Evolutionary conservation across 1,140 invertebrate genomes (phyloP), one percentile per base, ranked within the genome.

Genomic region (Drosophila sp.): DNA sequence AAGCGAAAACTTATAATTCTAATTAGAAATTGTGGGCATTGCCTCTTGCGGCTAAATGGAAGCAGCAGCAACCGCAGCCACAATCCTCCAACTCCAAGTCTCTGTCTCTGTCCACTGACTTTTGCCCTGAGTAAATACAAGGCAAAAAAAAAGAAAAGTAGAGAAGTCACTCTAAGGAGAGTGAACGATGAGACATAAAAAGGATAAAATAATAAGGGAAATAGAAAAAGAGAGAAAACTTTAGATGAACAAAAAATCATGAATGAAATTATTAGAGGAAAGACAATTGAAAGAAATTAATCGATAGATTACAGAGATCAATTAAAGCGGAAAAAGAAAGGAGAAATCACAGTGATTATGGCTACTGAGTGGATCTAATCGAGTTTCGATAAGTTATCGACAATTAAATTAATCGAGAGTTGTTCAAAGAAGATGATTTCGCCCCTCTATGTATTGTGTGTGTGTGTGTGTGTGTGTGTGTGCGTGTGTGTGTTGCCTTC

Each of bases 1-100:
- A 68, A 40, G 47, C 60, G 70, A 73, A 72, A 80, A 87, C 79
- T 83, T 83, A 72, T 84, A 87, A 80, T 72, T 87, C 73, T 83
- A 89, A 89, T 83, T 80, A 74, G 67, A 80, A 83, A 84, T 66
- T 71, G 67, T 60, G 80, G 73, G 40, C 72, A 76, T 76, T 76
- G 76, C 60, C 56, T 58, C 32, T 35, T 58, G 74, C 72, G 56
- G 41, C 64, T 60, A 63, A 44, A 41, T 30, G 23, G 61, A 5
- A 56, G 40, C 60, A 57, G 7, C 55, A n/a, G 7, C 27, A 50
- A 10, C 44, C 25, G 44, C 44, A 25, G 6, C 44, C 44, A 47
- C 44, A 47, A 27, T 50, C 7, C 7, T 38, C 35, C 35, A 11
- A 38, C 35, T 38, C 27, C 23, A 50, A 50, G 23, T 50, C 7